Conservation (phyloP, 1,140 invertebrate genomes). For the Dryas iulia region DNA sequence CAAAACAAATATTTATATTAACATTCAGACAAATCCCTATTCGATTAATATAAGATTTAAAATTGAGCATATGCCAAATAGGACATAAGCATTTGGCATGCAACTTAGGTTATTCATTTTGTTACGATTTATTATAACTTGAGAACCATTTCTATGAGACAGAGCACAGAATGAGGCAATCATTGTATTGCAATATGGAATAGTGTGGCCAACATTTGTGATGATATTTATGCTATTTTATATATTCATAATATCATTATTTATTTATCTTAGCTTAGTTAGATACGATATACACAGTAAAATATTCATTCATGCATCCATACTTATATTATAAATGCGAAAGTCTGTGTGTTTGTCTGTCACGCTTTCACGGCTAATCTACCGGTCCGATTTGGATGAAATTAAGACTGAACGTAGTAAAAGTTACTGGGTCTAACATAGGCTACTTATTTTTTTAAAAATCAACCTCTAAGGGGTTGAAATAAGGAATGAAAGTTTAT, state of each 20-base stretch:
- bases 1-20: too few relatives aligned
- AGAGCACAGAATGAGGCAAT: conserved; percentile 29
- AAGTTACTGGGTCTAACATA: too few relatives aligned
- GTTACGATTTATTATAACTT: conserved; percentile 36
- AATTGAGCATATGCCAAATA: conserved; percentile 44
- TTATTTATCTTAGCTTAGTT: background rate
- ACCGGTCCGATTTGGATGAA: too few relatives aligned
- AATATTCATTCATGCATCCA: too few relatives aligned
- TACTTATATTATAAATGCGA: conserved; percentile 3
- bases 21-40: background rate
- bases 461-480: too few relatives aligned
- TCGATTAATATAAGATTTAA: background rate
- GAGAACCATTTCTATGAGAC: conserved; percentile 34
- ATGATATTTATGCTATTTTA: conserved; percentile 11
- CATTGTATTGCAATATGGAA: conserved; percentile 17
- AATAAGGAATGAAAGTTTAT: too few relatives aligned
- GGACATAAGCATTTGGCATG: conserved; percentile 44
- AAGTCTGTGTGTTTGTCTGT: too few relatives aligned
- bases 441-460: too few relatives aligned
- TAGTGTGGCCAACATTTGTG: conserved; percentile 9
- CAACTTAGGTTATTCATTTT: conserved; percentile 32
- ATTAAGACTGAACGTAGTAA: too few relatives aligned
- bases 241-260: background rate
- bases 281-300: background rate
- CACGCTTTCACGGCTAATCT: too few relatives aligned